A percentile compares a stretch with the other conserved stretches of the same genome.
Evolutionary conservation across 2,888 invertebrate species (phyloP).

Genomic region (Caenorhabditis sp.): DNA sequence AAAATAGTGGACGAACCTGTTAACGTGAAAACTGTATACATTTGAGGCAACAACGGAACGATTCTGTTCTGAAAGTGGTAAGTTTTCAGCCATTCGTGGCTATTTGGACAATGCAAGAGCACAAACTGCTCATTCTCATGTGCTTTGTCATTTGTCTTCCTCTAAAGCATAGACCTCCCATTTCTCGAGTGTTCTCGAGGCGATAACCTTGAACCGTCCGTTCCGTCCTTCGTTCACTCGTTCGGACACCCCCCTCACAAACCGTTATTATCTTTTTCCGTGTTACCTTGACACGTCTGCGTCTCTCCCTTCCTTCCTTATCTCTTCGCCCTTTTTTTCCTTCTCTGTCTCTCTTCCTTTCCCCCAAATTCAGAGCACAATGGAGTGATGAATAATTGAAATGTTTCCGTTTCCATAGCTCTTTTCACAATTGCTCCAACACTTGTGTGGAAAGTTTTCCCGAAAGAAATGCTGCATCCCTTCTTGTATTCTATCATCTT

Average conservation of each 20-base stretch:
- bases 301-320: conserved; percentile 15
- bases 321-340: conserved; percentile 1
- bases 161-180: too few species aligned
- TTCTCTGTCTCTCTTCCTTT: not conserved
- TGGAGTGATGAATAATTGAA: not conserved
- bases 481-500: not conserved
- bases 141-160: too few species aligned
- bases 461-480: not conserved
- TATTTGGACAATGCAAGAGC: too few species aligned
- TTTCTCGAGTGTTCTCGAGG: too few species aligned
- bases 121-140: too few species aligned
- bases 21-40: too few species aligned
- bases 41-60: too few species aligned
- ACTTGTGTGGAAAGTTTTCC: too few species aligned
- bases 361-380: not conserved
- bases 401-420: not conserved
- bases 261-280: conserved; percentile 42
- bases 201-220: conserved; percentile 43
- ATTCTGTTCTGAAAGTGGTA: too few species aligned
- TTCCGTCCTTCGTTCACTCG: not conserved
- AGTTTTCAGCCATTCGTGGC: too few species aligned
- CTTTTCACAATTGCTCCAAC: not conserved
- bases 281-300: conserved; percentile 38
- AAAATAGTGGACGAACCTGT: too few species aligned
- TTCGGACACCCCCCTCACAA: conserved; percentile 6